Base-by-base conservation (phyloP, 2,797 vertebrate genomes). In the Gadopsis bispinosus region DNA sequence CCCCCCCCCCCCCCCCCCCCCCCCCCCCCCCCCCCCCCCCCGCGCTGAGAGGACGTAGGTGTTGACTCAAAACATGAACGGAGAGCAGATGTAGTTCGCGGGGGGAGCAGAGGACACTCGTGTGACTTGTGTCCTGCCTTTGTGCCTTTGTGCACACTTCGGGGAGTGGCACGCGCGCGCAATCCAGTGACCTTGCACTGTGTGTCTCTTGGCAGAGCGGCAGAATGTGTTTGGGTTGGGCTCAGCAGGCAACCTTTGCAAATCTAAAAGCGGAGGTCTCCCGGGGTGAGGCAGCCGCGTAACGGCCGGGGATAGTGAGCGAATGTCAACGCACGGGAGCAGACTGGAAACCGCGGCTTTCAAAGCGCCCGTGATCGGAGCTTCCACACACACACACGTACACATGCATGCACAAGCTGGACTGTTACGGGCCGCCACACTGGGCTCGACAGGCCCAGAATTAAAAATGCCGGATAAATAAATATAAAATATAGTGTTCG, bases 211-310 rank as follows among this genome's bases (percentile, higher is more conserved):
- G 88, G 86, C 83, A 64, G 77, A 81, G 82, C 14, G 8, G 73
- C 51, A 80, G 73, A 87, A 83, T 79, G 80, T 86, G 85, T 90
- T 88, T 89, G 82, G 89, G 81, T 88, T 88, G 81, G 78, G 88
- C 84, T 78, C 87, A 69, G 89, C 83, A 56, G 83, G 85, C 75
- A 77, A 80, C 85, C 86, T 86, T 80, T 87, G 85, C 54, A 80
- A 87, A 89, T 88, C 91, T 91, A 87, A 93, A 92, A 86, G 88
- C 53, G 65, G 88, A 77, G 88, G 68, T 77, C 79, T 88, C 89
- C 73, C 29, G 35, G 88, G 84, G 89, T 84, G 85, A 91, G 77
- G 75, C 77, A 35, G 87, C 85, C 90, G 80, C 90, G 85, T 26
- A 80, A 78, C 70, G 35, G 83, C 77, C 13, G 16, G 78, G 73